Conservation (phyloP, 2,797 vertebrate species). For the Anas acuta region DNA sequence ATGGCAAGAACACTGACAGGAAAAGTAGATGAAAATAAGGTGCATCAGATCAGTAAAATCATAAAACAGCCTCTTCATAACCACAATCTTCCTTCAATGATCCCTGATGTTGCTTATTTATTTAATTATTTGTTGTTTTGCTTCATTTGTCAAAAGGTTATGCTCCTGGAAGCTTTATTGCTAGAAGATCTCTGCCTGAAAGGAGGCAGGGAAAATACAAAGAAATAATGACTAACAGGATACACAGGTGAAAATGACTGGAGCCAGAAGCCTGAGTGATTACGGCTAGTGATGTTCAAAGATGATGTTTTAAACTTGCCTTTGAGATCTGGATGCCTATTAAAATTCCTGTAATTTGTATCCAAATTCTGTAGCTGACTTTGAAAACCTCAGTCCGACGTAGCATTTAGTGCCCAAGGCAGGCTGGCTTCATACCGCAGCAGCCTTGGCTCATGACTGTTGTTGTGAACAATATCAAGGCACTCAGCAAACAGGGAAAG, state of each 20-base stretch:
- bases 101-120: not conserved
- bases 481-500: constrained; percentile 5
- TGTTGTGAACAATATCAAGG: not conserved
- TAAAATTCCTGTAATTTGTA: not conserved
- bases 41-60: not conserved
- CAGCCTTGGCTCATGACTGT: not conserved
- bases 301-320: not conserved
- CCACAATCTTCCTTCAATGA: not conserved
- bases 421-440: not conserved
- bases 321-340: not conserved
- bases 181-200: constrained; percentile 7
- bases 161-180: not conserved
- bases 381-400: not conserved
- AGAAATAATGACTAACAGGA: not conserved
- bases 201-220: not conserved
- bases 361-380: not conserved
- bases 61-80: not conserved
- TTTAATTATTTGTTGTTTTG: constrained; percentile 27
- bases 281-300: not conserved
- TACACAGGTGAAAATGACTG: not conserved
- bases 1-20: constrained; percentile 28
- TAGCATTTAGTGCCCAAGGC: not conserved
- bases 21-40: constrained; percentile 42
- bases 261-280: not conserved
- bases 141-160: not conserved